Conservation (phyloP, 2,797 vertebrate species). For the Dermochelys coriacea region DNA sequence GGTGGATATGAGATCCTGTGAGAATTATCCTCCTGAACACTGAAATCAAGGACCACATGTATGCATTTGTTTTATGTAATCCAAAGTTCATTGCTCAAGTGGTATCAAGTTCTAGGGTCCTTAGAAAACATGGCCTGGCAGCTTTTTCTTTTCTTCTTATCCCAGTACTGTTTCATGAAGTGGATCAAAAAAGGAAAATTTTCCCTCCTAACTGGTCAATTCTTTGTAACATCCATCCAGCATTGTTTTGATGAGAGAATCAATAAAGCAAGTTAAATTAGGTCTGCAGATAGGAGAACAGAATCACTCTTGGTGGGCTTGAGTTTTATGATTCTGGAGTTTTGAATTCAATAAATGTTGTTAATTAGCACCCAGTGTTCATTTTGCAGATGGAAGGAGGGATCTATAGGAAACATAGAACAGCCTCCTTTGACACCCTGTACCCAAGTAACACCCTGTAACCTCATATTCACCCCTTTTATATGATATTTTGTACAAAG, state of each 20-base stretch:
- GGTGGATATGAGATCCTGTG: too few relatives aligned
- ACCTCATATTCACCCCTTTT: background rate
- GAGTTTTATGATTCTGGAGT: background rate
- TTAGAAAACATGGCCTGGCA: background rate
- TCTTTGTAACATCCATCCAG: background rate
- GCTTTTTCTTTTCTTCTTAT: accelerated
- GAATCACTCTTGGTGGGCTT: background rate
- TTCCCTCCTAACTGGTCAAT: background rate
- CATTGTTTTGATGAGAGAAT: background rate
- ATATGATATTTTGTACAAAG: background rate
- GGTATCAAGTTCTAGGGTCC: background rate
- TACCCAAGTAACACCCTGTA: background rate
- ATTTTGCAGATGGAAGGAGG: background rate
- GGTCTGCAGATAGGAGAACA: background rate
- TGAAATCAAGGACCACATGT: background rate
- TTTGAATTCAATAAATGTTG: background rate
- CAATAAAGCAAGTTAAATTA: accelerated
- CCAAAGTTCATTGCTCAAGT: background rate
- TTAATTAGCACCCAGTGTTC: background rate
- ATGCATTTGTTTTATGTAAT: background rate
- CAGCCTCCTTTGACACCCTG: background rate
- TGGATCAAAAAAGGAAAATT: background rate
- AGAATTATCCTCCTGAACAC: background rate
- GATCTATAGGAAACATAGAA: background rate
- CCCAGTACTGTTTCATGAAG: background rate